Evolutionary conservation across 1,140 invertebrate species (phyloP).

Genomic region (Bombus soroeensis): DNA sequence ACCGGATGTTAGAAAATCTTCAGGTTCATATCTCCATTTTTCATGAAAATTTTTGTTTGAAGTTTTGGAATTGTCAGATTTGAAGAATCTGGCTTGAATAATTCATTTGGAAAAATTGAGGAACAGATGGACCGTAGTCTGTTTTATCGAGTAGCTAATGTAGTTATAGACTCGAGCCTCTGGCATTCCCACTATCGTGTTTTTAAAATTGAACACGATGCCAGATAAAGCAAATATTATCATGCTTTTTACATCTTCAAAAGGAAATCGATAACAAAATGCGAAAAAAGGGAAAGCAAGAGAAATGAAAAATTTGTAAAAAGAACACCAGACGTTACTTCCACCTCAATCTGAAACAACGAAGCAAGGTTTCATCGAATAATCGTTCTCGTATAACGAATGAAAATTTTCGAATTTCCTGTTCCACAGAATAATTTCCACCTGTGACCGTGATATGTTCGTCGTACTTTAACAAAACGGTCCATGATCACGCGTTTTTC

Average conservation of each 20-base stretch:
- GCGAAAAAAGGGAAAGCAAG: not conserved
- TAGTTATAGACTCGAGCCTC: too few relatives aligned
- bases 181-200: not conserved
- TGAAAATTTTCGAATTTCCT: not conserved
- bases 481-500: not conserved
- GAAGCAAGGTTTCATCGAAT: not conserved
- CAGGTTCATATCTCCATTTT: too few relatives aligned
- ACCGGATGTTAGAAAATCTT: too few relatives aligned
- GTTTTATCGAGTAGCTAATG: too few relatives aligned
- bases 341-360: not conserved
- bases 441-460: not conserved
- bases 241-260: not conserved
- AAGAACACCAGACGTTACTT: not conserved
- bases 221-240: not conserved
- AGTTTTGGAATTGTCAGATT: too few relatives aligned
- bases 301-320: not conserved
- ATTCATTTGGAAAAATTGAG: too few relatives aligned
- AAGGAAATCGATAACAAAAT: slow-evolving; percentile 1
- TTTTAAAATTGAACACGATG: not conserved
- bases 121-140: too few relatives aligned
- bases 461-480: not conserved
- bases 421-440: not conserved
- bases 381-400: too few relatives aligned
- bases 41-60: too few relatives aligned
- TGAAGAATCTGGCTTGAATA: too few relatives aligned